Percentiles rank a stretch among this genome's conserved stretches.
phyloP scores from a whole-genome alignment of 2,888 invertebrate species.

The Synanthedon andrenaeformis region DNA sequence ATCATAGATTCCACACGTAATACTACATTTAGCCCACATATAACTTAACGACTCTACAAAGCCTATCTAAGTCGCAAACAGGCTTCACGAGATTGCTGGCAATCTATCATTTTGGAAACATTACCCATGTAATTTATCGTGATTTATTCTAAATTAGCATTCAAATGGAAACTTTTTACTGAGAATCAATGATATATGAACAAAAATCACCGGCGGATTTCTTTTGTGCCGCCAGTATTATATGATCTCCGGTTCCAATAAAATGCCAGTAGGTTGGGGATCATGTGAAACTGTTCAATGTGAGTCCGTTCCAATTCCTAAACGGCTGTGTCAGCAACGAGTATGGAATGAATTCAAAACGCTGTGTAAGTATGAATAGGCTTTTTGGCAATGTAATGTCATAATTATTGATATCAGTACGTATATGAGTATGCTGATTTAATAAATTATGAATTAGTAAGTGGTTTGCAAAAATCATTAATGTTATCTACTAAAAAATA shows the following conservation, averaged over 20 bases:
- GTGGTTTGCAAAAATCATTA: too few species aligned
- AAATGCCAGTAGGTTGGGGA: neutral
- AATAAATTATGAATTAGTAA: too few species aligned
- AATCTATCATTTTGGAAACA: neutral
- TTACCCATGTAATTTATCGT: neutral
- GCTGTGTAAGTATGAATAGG: constrained; percentile 11
- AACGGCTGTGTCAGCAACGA: constrained; percentile 16
- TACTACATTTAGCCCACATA: neutral
- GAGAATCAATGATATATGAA: neutral
- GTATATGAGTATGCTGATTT: too few species aligned
- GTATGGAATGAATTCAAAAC: constrained; percentile 15
- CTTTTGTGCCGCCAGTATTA: neutral
- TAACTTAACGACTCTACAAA: neutral
- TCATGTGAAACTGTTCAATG: constrained; percentile 16
- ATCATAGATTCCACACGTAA: neutral
- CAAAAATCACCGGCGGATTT: neutral
- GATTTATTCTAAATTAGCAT: neutral
- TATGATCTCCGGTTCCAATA: neutral
- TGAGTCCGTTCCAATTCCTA: constrained; percentile 17
- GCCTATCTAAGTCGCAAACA: neutral
- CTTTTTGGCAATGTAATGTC: too few species aligned
- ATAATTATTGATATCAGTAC: too few species aligned
- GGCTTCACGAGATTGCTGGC: neutral
- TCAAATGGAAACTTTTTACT: neutral
- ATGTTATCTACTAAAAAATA: too few species aligned